These are phyloP conservation scores for Microctonus aethiopoides DNA, from an alignment of 2,888 invertebrate genomes.

Conservation along the genomic window DNA sequence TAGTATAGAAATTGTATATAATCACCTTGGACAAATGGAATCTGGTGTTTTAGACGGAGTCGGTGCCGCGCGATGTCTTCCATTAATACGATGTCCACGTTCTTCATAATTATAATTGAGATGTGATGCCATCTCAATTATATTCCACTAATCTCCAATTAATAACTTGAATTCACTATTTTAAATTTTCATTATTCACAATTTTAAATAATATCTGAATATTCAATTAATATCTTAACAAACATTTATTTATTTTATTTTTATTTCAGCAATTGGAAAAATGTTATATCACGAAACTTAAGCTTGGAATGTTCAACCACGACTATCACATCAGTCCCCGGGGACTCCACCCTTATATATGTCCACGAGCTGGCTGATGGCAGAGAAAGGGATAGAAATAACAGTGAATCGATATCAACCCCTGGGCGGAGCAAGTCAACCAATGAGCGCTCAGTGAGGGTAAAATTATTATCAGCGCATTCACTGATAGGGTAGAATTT, in stretches of 20 bases:
- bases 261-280: background rate
- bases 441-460: conserved; percentile 47
- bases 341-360: conserved; percentile 58
- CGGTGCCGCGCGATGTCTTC: conserved; percentile 55
- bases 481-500: conserved; percentile 38
- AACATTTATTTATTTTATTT: background rate
- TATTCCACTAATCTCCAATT: conserved; percentile 41
- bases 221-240: too few relatives aligned
- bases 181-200: background rate
- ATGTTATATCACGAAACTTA: background rate
- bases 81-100: conserved; percentile 56
- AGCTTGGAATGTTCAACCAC: conserved; percentile 6
- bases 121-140: conserved; percentile 58
- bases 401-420: conserved; percentile 60
- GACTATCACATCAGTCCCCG: conserved; percentile 49
- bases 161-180: conserved; percentile 9
- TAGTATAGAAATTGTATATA: too few relatives aligned
- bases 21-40: conserved; percentile 53
- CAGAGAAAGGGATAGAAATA: conserved; percentile 38
- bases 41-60: conserved; percentile 57
- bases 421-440: conserved; percentile 57
- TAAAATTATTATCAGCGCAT: conserved; percentile 46
- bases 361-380: conserved; percentile 26
- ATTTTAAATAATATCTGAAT: background rate
- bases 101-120: conserved; percentile 62